Percentiles rank a stretch among this genome's conserved stretches.
Conservation (phyloP, 2,888 invertebrate species). For the Melangyna quadrimaculata region DNA sequence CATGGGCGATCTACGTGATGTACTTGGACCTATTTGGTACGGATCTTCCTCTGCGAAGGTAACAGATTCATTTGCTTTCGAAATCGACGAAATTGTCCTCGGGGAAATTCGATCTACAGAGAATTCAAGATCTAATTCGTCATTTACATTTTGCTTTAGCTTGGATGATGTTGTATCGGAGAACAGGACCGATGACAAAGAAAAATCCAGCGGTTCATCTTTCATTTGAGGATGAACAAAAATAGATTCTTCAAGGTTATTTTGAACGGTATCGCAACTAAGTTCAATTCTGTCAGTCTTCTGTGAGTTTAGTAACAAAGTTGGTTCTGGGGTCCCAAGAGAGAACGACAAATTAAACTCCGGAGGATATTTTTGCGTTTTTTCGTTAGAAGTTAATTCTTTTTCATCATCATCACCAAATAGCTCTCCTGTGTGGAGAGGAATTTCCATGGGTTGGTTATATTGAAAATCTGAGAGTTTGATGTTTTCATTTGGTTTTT, state of each 20-base stretch:
- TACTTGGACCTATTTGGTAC: conserved; percentile 12
- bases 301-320: conserved; percentile 19
- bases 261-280: background rate
- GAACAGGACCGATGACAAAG: conserved; percentile 17
- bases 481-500: background rate
- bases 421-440: conserved; percentile 24
- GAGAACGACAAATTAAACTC: conserved; percentile 50
- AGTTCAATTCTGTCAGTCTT: conserved; percentile 8
- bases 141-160: background rate
- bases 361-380: conserved; percentile 31
- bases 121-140: conserved; percentile 51
- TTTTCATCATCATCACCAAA: background rate
- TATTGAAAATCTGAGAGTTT: conserved; percentile 27
- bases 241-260: conserved; percentile 9
- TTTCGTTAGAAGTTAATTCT: background rate
- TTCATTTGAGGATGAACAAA: conserved; percentile 49
- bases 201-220: conserved; percentile 48
- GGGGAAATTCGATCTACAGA: background rate
- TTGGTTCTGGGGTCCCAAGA: conserved; percentile 1
- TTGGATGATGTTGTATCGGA: background rate
- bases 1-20: conserved; percentile 35
- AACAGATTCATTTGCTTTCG: background rate
- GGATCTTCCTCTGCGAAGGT: background rate
- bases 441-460: conserved; percentile 27
- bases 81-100: background rate